A percentile compares a stretch with the other conserved stretches of the same genome.
These are phyloP conservation scores for Lateolabrax maculatus DNA, from an alignment of 2,797 vertebrate genomes.

Conservation along the genomic window DNA sequence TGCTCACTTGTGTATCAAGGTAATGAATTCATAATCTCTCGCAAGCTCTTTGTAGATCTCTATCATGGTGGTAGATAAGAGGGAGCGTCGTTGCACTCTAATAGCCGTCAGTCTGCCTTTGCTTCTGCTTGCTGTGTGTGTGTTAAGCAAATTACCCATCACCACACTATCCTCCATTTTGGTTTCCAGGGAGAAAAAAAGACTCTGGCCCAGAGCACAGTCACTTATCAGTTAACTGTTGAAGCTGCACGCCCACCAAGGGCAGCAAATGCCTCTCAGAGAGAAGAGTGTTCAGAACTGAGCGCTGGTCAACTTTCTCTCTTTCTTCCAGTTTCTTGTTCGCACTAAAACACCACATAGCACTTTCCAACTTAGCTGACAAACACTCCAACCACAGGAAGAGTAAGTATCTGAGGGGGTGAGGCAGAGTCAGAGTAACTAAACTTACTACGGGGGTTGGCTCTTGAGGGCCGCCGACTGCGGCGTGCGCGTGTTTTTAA, in stretches of 20 bases:
- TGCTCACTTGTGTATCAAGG: constrained; percentile 81
- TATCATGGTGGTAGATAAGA: constrained; percentile 84
- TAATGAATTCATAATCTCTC: constrained; percentile 88
- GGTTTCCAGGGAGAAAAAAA: constrained; percentile 29
- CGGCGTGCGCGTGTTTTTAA: constrained; percentile 72
- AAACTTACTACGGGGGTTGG: constrained; percentile 44
- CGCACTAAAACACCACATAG: constrained; percentile 25
- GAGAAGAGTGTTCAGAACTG: constrained; percentile 40
- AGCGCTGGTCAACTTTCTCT: constrained; percentile 51
- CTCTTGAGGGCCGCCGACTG: constrained; percentile 40
- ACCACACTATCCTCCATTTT: constrained; percentile 50
- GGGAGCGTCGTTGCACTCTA: constrained; percentile 79
- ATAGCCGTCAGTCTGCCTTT: constrained; percentile 81
- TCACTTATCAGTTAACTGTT: constrained; percentile 65
- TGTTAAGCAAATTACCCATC: constrained; percentile 47
- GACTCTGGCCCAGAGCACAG: constrained; percentile 28
- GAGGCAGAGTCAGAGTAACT: constrained; percentile 61
- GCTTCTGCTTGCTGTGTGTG: constrained; percentile 53
- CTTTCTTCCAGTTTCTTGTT: constrained; percentile 45
- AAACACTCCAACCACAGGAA: constrained; percentile 60
- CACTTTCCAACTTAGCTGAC: constrained; percentile 53
- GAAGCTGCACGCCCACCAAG: constrained; percentile 53
- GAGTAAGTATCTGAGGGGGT: constrained; percentile 71
- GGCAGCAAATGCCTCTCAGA: constrained; percentile 53
- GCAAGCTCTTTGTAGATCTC: constrained; percentile 84